These are phyloP conservation scores for Acipenser ruthenus DNA, from an alignment of 2,797 vertebrate genomes.

Conservation along the genomic window DNA sequence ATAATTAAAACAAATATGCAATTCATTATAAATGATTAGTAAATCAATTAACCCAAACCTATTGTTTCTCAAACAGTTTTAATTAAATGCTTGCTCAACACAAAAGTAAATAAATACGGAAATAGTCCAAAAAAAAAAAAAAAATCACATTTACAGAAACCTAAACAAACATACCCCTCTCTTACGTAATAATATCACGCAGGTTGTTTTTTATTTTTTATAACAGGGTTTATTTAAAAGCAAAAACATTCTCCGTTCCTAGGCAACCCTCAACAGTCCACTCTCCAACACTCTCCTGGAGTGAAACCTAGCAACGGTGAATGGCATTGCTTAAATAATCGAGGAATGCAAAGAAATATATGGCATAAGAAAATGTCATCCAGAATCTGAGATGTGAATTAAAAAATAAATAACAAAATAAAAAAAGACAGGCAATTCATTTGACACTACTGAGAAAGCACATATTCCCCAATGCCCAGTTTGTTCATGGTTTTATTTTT, in stretches of 20 bases:
- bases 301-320: background rate
- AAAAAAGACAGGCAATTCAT: conserved; percentile 30
- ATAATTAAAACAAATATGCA: too few species aligned
- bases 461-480: conserved; percentile 17
- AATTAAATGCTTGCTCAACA: too few species aligned
- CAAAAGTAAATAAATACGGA: too few species aligned
- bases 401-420: conserved; percentile 27
- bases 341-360: background rate
- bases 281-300: background rate
- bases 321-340: conserved; percentile 2
- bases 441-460: conserved; percentile 10
- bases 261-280: conserved; percentile 39
- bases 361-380: conserved; percentile 1
- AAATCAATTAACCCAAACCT: too few species aligned
- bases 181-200: conserved; percentile 25
- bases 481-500: conserved; percentile 17
- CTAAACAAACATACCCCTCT: background rate
- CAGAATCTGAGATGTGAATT: conserved; percentile 46
- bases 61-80: too few species aligned
- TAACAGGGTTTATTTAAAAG: conserved; percentile 39
- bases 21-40: too few species aligned
- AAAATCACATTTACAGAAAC: background rate
- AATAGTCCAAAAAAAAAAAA: background rate
- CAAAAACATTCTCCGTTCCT: conserved; percentile 57
- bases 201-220: conserved; percentile 18